Conservation (phyloP, 1,140 invertebrate species). For the Euura lappo region DNA sequence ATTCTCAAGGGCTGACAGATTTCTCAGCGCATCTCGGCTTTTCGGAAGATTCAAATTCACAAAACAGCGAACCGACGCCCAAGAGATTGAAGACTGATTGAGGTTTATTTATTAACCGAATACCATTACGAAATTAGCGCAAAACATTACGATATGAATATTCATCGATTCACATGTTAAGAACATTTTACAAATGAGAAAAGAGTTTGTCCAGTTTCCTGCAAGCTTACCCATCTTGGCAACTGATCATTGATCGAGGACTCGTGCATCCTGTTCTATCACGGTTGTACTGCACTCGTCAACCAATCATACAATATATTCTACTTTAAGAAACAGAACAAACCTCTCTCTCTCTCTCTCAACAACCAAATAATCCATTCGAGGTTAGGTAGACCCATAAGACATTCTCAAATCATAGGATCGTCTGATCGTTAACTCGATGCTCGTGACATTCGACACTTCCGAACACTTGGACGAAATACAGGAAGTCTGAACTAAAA, state of each 20-base stretch:
- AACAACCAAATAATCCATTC: too few species aligned
- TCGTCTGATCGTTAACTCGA: too few species aligned
- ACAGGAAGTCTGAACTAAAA: too few species aligned
- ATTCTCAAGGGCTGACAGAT: conserved; percentile 85
- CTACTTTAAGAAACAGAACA: background rate
- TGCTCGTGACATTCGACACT: too few species aligned
- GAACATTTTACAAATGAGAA: background rate
- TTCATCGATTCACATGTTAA: background rate
- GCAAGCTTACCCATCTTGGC: background rate
- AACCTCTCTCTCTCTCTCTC: too few species aligned
- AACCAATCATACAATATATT: background rate
- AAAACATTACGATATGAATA: background rate
- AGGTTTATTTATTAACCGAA: conserved; percentile 17
- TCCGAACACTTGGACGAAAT: too few species aligned
- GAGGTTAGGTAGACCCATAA: too few species aligned
- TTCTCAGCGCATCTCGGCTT: conserved; percentile 85
- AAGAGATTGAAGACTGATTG: conserved; percentile 80
- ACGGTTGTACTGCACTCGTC: background rate
- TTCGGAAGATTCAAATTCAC: conserved; percentile 89
- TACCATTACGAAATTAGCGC: background rate
- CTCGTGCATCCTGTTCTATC: background rate
- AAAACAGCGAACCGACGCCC: conserved; percentile 79
- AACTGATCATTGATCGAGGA: background rate
- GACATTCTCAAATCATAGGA: too few species aligned
- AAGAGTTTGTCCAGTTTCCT: background rate